Evolutionary conservation across 1,140 invertebrate genomes (phyloP), one percentile per base, ranked within the genome.

Genomic region (Drosophila bipectinata): DNA sequence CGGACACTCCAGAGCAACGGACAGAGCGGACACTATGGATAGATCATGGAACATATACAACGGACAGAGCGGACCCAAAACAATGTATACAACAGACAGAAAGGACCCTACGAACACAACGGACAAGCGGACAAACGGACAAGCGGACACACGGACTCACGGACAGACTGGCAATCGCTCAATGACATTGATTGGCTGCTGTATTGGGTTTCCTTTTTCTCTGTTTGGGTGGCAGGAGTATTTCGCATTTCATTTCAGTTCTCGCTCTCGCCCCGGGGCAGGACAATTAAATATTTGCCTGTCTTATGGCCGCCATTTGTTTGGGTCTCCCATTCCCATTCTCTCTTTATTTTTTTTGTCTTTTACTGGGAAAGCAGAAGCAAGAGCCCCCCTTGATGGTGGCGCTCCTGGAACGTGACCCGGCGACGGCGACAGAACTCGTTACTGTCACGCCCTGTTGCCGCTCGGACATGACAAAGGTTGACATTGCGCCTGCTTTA

Each of bases 391-490:
- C 34, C 34, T 10, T n/a, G 9, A 21, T 21, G 21, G 21, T 21
- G 12, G 9, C 7, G 1, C 15, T 14, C 39, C 5, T 6, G 15
- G 41, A 44, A 44, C 41, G 41, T 44, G 41, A 44, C 41, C 41
- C 53, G n/a, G 55, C 39, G 44, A 45, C 39, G 15, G 73, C 64
- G 60, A 64, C 82, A 87, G 64, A 78, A 71, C 78, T 82, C 82
- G 81, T 85, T 85, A 87, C 77, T 85, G 77, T 85, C 81, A 85
- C 81, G 81, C 63, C 73, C 82, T 53, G 78, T 78, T 81, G 74
- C 73, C 74, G 77, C 49, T 71, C 4, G 82, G 74, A 85, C 82
- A 85, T 85, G 82, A 85, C 74, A 82, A 87, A 85, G 82, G 82
- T 87, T 85, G 74, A 85, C 82, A 85, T 54, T 72, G 69, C 49